phyloP scores from a whole-genome alignment of 2,797 vertebrate species.

The Oreortyx pictus region DNA sequence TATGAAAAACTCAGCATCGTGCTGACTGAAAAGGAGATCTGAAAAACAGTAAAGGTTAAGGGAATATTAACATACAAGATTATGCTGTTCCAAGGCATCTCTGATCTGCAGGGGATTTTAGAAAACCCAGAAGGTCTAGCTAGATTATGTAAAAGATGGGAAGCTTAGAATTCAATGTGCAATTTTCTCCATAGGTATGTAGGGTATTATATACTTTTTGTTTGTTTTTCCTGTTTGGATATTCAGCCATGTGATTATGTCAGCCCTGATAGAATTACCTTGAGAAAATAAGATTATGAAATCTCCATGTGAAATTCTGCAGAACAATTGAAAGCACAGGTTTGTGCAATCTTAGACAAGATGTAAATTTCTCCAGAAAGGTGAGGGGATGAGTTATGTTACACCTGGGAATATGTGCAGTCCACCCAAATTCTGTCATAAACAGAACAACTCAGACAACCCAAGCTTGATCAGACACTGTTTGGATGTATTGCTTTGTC shows the following conservation, averaged over 20 bases:
- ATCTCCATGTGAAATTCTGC: conserved; percentile 49
- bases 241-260: background rate
- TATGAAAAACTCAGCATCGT: background rate
- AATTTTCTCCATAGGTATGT: conserved; percentile 40
- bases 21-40: background rate
- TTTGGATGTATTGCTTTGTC: background rate
- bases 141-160: background rate
- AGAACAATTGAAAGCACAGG: conserved; percentile 47
- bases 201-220: background rate
- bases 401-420: background rate
- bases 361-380: background rate
- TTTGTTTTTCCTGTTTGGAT: background rate
- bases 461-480: background rate
- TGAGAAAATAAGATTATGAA: conserved; percentile 58
- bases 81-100: conserved; percentile 2
- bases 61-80: conserved; percentile 33
- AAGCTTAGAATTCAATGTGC: conserved; percentile 21
- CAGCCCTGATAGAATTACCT: conserved; percentile 55
- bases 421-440: background rate
- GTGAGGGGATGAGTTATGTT: background rate
- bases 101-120: conserved; percentile 9
- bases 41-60: conserved; percentile 38
- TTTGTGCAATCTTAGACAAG: conserved; percentile 42
- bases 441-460: background rate
- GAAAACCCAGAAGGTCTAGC: background rate